Conservation (phyloP, 2,797 vertebrate genomes). For the Squalus acanthias region DNA sequence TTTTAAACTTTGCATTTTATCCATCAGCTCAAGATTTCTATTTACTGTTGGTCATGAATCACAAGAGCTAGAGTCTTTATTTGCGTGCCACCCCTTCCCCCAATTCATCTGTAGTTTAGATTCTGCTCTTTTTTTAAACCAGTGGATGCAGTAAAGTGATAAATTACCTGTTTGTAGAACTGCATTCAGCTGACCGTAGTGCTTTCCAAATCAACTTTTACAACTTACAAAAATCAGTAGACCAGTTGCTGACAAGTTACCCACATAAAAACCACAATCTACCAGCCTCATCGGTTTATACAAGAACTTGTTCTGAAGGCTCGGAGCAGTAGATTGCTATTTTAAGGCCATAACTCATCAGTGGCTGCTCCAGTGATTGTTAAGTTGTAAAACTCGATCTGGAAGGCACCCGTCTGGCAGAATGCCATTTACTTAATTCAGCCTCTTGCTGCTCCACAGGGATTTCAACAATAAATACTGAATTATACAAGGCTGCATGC, state of each 20-base stretch:
- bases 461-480: conserved; percentile 29
- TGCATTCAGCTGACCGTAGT: not conserved
- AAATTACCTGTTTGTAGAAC: not conserved
- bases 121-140: not conserved
- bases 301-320: not conserved
- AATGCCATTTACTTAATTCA: not conserved
- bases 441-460: not conserved
- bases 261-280: conserved; percentile 19
- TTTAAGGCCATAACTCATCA: conserved; percentile 23
- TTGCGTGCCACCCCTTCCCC: not conserved
- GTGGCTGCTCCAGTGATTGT: conserved; percentile 4
- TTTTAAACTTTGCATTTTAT: not conserved
- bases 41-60: not conserved
- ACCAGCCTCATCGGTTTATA: not conserved
- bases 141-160: not conserved
- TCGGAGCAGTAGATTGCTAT: not conserved
- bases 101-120: not conserved
- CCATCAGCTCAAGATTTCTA: not conserved
- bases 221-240: not conserved
- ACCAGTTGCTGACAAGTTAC: not conserved
- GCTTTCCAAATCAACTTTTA: not conserved
- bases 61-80: not conserved
- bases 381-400: conserved; percentile 27
- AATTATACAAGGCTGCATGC: conserved; percentile 11
- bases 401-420: conserved; percentile 9